Evolutionary conservation across 2,888 invertebrate species (phyloP).

Genomic region (Rhodophaea formosa): DNA sequence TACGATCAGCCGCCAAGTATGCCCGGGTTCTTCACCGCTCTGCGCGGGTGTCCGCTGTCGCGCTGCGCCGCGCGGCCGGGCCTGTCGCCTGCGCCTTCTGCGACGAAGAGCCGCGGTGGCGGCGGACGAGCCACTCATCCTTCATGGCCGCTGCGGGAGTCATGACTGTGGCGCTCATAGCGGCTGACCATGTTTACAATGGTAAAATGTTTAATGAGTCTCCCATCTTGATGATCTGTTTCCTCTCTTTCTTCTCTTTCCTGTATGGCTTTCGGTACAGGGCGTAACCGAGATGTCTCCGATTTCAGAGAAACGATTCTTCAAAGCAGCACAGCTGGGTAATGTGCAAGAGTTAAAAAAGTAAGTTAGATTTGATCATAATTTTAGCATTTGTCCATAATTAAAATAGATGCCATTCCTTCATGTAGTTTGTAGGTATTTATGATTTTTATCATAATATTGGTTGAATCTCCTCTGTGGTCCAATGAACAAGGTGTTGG

Average conservation of each 20-base stretch:
- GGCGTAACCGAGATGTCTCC: conserved; percentile 11
- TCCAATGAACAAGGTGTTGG: too few relatives aligned
- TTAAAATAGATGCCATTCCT: too few relatives aligned
- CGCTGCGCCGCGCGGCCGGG: neutral
- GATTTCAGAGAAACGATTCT: conserved; percentile 65
- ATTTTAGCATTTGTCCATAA: too few relatives aligned
- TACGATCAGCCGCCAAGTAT: neutral
- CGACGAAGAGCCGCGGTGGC: conserved; percentile 4
- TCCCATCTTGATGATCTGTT: too few relatives aligned
- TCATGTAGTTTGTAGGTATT: too few relatives aligned
- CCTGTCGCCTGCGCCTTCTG: neutral
- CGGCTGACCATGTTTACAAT: conserved; percentile 64
- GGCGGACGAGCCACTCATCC: conserved; percentile 10
- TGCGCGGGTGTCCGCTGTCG: neutral
- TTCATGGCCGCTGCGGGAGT: conserved; percentile 42
- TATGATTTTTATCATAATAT: too few relatives aligned
- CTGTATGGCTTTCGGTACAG: neutral
- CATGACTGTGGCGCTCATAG: conserved; percentile 58
- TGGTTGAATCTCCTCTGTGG: too few relatives aligned
- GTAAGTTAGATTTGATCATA: conserved; percentile 37
- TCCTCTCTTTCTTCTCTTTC: too few relatives aligned
- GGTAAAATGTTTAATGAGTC: conserved; percentile 39
- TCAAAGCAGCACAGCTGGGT: conserved; percentile 67
- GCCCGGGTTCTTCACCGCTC: neutral
- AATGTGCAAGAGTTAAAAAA: conserved; percentile 62